These are phyloP conservation scores for Micoletzkya japonica DNA, from an alignment of 2,888 invertebrate species.

Conservation along the genomic window DNA sequence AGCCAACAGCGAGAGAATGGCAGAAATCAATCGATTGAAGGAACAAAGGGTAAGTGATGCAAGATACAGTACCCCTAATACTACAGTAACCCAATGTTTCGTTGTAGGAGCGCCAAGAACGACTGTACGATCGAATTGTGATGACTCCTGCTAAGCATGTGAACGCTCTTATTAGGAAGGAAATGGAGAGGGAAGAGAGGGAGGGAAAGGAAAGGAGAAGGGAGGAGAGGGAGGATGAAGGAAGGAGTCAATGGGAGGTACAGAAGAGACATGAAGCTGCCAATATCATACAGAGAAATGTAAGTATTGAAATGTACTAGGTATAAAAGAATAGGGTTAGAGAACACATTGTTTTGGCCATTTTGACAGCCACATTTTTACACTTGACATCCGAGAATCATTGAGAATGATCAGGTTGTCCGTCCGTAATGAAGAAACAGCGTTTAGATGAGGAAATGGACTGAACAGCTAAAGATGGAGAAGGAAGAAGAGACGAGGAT, in stretches of 20 bases:
- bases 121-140: conserved; percentile 18
- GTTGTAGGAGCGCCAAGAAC: conserved; percentile 5
- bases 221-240: neutral
- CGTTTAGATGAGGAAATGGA: conserved; percentile 6
- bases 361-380: no score
- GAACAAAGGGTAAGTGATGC: conserved; percentile 4
- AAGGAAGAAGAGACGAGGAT: neutral
- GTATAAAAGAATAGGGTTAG: no score
- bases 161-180: conserved; percentile 10
- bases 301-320: no score
- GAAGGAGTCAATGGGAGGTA: neutral
- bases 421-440: no score
- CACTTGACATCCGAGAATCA: no score
- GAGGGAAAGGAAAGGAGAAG: neutral
- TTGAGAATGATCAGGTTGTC: no score
- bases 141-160: conserved; percentile 12
- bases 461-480: neutral
- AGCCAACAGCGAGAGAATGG: conserved; percentile 5
- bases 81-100: no score
- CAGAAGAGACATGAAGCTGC: conserved; percentile 17
- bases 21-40: conserved; percentile 7
- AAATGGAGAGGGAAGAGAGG: conserved; percentile 1
- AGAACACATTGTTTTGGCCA: neutral
- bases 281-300: conserved; percentile 14
- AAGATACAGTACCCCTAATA: neutral